These are phyloP conservation scores for Rhipidura dahli DNA, from an alignment of 2,113 vertebrate species.

Conservation along the genomic window DNA sequence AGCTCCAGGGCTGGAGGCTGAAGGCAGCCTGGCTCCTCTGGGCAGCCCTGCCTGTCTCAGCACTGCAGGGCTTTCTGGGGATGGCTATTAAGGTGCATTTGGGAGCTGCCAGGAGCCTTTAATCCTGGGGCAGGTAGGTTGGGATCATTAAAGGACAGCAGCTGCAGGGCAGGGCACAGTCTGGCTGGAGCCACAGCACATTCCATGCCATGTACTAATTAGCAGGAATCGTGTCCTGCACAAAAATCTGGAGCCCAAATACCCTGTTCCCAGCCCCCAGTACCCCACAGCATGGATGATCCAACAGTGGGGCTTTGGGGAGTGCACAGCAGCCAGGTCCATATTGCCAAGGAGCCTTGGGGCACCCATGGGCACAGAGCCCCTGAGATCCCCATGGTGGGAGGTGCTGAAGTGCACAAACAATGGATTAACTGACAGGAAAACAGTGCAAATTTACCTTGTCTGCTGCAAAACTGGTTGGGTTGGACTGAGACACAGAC, in stretches of 20 bases:
- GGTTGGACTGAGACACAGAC: background rate
- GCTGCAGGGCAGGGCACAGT: background rate
- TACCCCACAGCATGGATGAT: background rate
- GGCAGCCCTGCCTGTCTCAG: background rate
- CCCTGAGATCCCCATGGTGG: background rate
- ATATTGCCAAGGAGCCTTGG: background rate
- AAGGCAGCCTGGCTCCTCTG: background rate
- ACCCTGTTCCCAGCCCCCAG: background rate
- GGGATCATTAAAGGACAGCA: background rate
- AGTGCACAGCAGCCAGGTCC: background rate
- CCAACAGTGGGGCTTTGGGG: background rate
- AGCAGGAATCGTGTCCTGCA: background rate
- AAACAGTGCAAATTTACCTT: background rate
- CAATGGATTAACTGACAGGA: background rate
- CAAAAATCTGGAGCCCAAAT: background rate
- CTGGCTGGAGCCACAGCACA: background rate
- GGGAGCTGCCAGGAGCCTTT: background rate
- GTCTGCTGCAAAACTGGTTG: background rate
- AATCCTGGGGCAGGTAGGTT: background rate
- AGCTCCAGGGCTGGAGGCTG: background rate
- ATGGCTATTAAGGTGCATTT: background rate
- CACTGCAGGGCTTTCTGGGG: background rate
- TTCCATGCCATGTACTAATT: rapidly evolving
- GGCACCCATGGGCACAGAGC: background rate
- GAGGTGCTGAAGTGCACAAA: background rate